phyloP scores from a whole-genome alignment of 2,113 vertebrate genomes.

The Camelus bactrianus region DNA sequence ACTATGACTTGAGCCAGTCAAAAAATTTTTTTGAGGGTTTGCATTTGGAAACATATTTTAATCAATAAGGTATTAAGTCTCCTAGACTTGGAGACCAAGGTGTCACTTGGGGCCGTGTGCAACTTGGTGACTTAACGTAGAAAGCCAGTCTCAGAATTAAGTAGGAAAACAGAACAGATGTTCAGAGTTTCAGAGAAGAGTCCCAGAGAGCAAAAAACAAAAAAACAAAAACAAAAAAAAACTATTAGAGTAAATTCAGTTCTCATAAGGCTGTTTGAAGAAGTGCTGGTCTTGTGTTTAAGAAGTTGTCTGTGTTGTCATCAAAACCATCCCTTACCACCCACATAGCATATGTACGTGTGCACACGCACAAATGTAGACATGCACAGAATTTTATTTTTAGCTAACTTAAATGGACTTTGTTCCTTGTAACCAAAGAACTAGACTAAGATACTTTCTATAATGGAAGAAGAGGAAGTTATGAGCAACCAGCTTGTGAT shows the following conservation, averaged over 20 bases:
- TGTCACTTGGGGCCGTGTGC: neutral
- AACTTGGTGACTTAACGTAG: neutral
- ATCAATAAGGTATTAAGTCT: neutral
- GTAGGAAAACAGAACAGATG: neutral
- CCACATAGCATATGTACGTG: neutral
- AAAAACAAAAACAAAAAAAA: neutral
- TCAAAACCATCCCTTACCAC: neutral
- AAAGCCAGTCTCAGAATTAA: constrained; percentile 32
- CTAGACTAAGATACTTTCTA: neutral
- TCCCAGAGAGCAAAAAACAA: neutral
- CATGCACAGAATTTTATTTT: neutral
- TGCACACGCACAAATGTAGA: neutral
- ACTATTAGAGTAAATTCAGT: neutral
- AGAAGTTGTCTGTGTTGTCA: neutral
- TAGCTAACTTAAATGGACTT: neutral
- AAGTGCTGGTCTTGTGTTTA: neutral
- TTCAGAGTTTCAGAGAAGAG: neutral
- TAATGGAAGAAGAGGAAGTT: constrained; percentile 5
- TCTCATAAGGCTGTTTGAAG: neutral
- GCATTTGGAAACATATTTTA: neutral
- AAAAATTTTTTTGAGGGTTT: neutral
- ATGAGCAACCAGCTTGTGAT: neutral
- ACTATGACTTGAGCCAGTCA: neutral
- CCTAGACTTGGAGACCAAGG: neutral
- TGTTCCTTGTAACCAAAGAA: constrained; percentile 22